Conservation (phyloP, 2,888 invertebrate genomes). For the Athetis lepigone region DNA sequence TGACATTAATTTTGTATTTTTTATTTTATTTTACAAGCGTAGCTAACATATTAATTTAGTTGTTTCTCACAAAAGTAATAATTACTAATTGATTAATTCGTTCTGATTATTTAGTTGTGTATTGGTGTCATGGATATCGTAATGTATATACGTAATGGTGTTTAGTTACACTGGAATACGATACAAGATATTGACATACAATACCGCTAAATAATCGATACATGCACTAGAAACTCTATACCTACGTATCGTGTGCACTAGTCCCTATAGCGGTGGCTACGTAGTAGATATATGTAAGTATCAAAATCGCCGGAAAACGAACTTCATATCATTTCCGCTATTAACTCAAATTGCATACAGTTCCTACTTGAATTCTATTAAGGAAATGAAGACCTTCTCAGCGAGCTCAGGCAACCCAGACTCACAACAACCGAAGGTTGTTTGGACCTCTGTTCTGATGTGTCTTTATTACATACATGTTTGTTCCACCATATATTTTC, state of each 20-base stretch:
- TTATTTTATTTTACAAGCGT: constrained; percentile 11
- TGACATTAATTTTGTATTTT: constrained; percentile 10
- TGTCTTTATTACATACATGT: constrained; percentile 16
- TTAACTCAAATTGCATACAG: constrained; percentile 56
- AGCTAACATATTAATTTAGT: background rate
- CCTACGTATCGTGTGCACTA: constrained; percentile 20
- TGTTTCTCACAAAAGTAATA: constrained; percentile 27
- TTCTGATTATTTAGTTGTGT: constrained; percentile 37
- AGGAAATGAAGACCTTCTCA: constrained; percentile 56
- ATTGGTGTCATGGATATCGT: constrained; percentile 56
- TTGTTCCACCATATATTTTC: constrained; percentile 21
- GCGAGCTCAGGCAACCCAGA: constrained; percentile 9
- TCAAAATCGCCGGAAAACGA: constrained; percentile 38
- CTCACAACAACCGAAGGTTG: constrained; percentile 29
- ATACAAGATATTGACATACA: constrained; percentile 38
- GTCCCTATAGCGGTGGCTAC: constrained; percentile 11
- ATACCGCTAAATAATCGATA: constrained; percentile 33
- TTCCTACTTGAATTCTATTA: constrained; percentile 48
- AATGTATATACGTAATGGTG: constrained; percentile 31
- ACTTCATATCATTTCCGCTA: constrained; percentile 51
- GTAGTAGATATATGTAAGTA: background rate
- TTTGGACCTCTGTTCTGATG: constrained; percentile 1
- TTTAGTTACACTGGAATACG: constrained; percentile 44
- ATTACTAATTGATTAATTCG: constrained; percentile 30
- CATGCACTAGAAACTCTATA: constrained; percentile 44